phyloP scores from a whole-genome alignment of 64 coral and sea anemone genomes.

The Stichodactyla helianthus region DNA sequence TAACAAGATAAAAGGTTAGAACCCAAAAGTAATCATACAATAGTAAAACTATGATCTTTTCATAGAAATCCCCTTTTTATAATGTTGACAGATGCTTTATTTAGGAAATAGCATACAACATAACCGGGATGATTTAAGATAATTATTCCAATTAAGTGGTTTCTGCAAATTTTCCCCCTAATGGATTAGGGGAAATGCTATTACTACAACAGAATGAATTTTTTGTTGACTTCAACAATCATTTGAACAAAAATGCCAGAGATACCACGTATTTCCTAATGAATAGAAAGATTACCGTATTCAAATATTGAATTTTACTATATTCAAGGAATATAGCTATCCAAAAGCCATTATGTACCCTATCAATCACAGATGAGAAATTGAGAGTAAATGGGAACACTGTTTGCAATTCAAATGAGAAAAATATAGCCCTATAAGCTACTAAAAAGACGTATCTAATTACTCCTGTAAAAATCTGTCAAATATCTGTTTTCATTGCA shows the following conservation, averaged over 20 bases:
- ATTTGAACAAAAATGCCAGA: not conserved
- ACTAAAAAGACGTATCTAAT: no score
- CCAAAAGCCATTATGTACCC: not conserved
- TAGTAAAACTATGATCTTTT: not conserved
- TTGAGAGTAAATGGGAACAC: not conserved
- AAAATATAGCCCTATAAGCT: not conserved
- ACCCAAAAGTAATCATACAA: not conserved
- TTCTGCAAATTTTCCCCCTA: not conserved
- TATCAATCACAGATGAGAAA: not conserved
- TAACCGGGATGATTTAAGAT: not conserved
- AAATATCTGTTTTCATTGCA: not conserved
- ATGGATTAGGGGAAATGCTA: not conserved
- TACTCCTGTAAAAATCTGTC: not conserved
- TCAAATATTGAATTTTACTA: conserved; percentile 12
- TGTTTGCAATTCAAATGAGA: no score
- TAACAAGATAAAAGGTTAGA: not conserved
- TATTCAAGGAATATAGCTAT: not conserved
- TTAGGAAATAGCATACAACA: not conserved
- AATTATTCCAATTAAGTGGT: not conserved
- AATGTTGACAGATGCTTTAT: not conserved
- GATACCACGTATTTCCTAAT: not conserved
- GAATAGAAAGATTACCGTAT: not conserved
- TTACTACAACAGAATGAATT: not conserved
- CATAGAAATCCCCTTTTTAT: not conserved
- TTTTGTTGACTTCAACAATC: not conserved